Base-by-base conservation (phyloP, 2,113 vertebrate genomes). In the Boleophthalmus pectinirostris region DNA sequence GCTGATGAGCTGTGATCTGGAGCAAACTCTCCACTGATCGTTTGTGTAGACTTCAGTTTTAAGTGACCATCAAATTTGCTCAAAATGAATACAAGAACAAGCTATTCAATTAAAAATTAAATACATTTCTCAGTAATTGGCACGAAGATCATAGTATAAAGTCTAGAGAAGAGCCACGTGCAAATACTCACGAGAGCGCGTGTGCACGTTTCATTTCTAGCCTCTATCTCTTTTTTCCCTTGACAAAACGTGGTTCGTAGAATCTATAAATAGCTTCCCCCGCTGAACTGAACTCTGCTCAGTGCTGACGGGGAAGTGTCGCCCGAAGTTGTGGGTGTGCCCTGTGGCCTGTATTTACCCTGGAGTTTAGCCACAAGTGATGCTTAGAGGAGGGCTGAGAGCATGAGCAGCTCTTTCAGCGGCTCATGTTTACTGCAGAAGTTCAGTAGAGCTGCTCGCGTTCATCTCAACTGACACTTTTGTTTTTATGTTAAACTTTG, bases 321-420 rank as follows among this genome's bases (percentile, higher is more conserved):
- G 63, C 56, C 49, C 56, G 25, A 80, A 66, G 46, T 9, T 49
- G 77, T 79, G 84, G 86, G 86, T 75, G 86, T 45, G 18, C 77
- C 80, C 18, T 68, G 20, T 24, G 51, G 21, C 7, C 21, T 49
- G 13, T 65, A 21, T 64, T 74, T 74, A 2, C 49, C 3, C 1
- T 24, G 16, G 25, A 66, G 43, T 54, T 68, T 5, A 18, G 74
- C 60, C 78, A 73, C 69, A 57, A 73, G 72, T 73, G 76, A 76
- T 81, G 53, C 60, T 46, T n/a, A 33, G 54, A 67, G 3, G 69
- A 38, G 45, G 15, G 68, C 68, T 24, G 56, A 6, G 13, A 1
- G 21, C 10, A 23, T 0, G n/a, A 23, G n/a, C 9, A 25, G 56
- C 51, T 54, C 51, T 8, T 1, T n/a, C 7, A 20, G 49, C 18